Base-by-base conservation (phyloP, 2,888 invertebrate genomes). In the Aricia artaxerxes region DNA sequence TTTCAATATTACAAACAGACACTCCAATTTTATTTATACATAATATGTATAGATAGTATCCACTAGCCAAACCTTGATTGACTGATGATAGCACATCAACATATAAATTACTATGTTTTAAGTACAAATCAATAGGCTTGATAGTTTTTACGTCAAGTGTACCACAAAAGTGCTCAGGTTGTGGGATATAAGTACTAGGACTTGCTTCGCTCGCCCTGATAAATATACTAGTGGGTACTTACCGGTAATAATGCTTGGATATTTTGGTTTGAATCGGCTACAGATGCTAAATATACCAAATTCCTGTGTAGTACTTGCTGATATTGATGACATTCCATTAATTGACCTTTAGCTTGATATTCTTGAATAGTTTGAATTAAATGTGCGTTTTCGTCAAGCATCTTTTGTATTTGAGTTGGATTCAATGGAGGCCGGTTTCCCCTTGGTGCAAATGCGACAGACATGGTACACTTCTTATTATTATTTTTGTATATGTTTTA, bases 281-380 rank as follows among this genome's bases (percentile, higher is more conserved):
- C 96, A 44, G 98, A 98, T 9, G 99, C 99, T 84, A 99, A 95
- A 90, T 99, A 99, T 0, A 99, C 98, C 81, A 99, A 95, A 94
- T 99, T 99, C 83, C 99, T 95, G 89, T 99, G 99, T 82, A 99
- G 93, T 82, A 98, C 96, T 91, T 99, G 98, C 89, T 99, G 99
- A 90, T 98, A 98, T 94, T 98, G 98, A 89, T 98, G 96, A 88
- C 98, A 98, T 95, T 99, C 99, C 91, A 97, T 97, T 35, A 97
- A 95, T 90, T 99, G 99, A 81, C 99, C 99, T 95, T 98, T 98
- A 83, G 96, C 97, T 93, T 99, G 99, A 92, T 97, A 99, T 85
- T 99, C 99, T 90, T 98, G 98, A 87, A 99, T 99, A 9, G 98
- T 98, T 95, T 99, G 98, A 86, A 99, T 99, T 73, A 99, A 95